phyloP scores from a whole-genome alignment of 2,113 vertebrate species.

The Sander lucioperca region DNA sequence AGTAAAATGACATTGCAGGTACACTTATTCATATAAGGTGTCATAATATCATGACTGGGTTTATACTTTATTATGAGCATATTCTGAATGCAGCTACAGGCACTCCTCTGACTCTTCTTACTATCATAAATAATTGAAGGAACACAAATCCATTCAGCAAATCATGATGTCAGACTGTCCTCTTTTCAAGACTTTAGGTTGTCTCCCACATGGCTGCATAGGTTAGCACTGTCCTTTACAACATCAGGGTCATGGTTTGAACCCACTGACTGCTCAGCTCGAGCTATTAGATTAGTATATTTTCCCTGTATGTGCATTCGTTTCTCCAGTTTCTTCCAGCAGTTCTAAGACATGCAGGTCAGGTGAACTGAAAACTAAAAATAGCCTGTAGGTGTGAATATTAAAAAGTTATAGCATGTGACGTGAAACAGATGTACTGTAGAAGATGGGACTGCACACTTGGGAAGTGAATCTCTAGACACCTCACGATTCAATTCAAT shows the following conservation, averaged over 20 bases:
- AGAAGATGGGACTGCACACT: constrained; percentile 15
- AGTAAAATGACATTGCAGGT: background rate
- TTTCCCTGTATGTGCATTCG: background rate
- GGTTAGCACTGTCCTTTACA: constrained; percentile 2
- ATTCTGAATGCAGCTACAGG: background rate
- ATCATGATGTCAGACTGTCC: constrained; percentile 36
- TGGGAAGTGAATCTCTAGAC: too few species aligned
- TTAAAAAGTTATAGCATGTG: constrained; percentile 20
- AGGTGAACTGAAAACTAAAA: constrained; percentile 20
- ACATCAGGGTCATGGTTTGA: constrained; percentile 8
- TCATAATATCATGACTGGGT: background rate
- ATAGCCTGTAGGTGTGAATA: constrained; percentile 29
- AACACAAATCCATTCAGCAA: constrained; percentile 34
- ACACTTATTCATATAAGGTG: background rate
- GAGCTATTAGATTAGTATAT: background rate
- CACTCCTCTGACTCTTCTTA: constrained; percentile 1
- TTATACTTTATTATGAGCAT: constrained; percentile 5
- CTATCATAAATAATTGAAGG: constrained; percentile 47
- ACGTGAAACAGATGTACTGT: constrained; percentile 3
- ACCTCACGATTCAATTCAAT: too few species aligned
- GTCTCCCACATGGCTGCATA: background rate
- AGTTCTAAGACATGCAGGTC: constrained; percentile 20
- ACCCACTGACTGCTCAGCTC: background rate
- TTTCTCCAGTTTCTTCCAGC: background rate
- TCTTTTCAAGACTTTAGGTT: constrained; percentile 21